Percentiles rank a stretch among this genome's conserved stretches.
Conservation (phyloP, 1,140 invertebrate genomes). For the Archegozetes longisetosus region DNA sequence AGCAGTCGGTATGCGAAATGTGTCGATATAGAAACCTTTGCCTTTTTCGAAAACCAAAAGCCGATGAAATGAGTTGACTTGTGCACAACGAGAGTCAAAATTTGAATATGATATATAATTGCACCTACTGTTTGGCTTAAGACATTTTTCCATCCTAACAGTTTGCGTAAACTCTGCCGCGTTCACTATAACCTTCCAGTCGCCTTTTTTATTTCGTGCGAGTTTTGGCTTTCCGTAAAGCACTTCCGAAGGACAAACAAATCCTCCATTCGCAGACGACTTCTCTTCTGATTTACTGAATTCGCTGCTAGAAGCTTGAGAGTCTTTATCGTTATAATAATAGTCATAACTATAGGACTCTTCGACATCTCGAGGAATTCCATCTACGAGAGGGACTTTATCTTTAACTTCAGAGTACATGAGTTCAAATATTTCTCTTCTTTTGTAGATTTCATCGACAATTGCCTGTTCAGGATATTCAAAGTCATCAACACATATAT, state of each 20-base stretch:
- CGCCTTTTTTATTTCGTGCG: slow-evolving; percentile 50
- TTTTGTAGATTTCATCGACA: slow-evolving; percentile 46
- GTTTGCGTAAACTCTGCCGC: slow-evolving; percentile 66
- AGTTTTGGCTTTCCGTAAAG: slow-evolving; percentile 63
- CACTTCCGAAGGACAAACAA: slow-evolving; percentile 63
- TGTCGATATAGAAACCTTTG: slow-evolving; percentile 53
- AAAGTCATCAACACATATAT: slow-evolving; percentile 50
- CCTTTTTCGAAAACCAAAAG: slow-evolving; percentile 64
- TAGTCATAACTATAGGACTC: slow-evolving; percentile 41
- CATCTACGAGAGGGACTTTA: slow-evolving; percentile 33
- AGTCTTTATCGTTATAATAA: slow-evolving; percentile 29
- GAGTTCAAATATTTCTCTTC: slow-evolving; percentile 47
- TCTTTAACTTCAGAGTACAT: slow-evolving; percentile 47
- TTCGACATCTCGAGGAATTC: slow-evolving; percentile 38
- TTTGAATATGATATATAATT: slow-evolving; percentile 12
- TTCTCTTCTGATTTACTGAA: background rate
- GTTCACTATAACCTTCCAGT: slow-evolving; percentile 76
- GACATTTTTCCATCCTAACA: slow-evolving; percentile 61
- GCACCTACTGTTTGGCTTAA: slow-evolving; percentile 34
- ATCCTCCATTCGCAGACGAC: slow-evolving; percentile 39
- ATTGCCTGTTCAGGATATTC: slow-evolving; percentile 59
- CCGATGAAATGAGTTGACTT: slow-evolving; percentile 73
- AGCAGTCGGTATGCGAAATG: slow-evolving; percentile 62
- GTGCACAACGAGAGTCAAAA: slow-evolving; percentile 38
- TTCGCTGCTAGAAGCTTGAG: background rate